Evolutionary conservation across 2,888 invertebrate species (phyloP).

Genomic region (Cantharis rufa): DNA sequence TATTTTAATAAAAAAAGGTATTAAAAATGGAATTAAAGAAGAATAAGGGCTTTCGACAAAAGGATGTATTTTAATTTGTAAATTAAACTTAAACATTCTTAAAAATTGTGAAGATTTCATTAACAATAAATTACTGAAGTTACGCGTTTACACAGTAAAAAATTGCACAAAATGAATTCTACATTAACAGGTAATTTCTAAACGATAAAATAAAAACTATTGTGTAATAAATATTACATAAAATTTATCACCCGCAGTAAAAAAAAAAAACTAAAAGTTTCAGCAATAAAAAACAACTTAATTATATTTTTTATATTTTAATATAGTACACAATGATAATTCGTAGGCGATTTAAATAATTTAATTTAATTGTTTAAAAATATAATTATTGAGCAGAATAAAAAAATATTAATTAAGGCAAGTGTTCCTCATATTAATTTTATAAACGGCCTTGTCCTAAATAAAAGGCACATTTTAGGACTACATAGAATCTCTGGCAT

Average conservation of each 20-base stretch:
- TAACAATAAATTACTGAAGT: no score
- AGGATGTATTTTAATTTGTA: no score
- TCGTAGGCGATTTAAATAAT: not conserved
- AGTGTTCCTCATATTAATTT: not conserved
- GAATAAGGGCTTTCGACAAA: no score
- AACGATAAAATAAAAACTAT: not conserved
- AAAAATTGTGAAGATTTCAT: no score
- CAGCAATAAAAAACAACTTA: not conserved
- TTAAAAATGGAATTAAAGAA: no score
- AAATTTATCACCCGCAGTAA: not conserved
- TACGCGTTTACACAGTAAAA: no score
- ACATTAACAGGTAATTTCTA: not conserved
- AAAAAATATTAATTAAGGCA: not conserved
- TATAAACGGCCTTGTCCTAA: not conserved
- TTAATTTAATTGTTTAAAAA: not conserved
- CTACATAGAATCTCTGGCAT: not conserved
- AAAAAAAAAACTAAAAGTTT: not conserved
- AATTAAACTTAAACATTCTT: no score
- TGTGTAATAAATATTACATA: not conserved
- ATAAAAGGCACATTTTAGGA: not conserved
- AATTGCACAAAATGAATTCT: no score
- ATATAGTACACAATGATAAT: not conserved
- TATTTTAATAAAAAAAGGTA: no score
- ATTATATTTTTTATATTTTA: not conserved
- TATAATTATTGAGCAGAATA: not conserved